Evolutionary conservation across 2,113 vertebrate genomes (phyloP), one percentile per base, ranked within the genome.

Genomic region (Stercorarius parasiticus): DNA sequence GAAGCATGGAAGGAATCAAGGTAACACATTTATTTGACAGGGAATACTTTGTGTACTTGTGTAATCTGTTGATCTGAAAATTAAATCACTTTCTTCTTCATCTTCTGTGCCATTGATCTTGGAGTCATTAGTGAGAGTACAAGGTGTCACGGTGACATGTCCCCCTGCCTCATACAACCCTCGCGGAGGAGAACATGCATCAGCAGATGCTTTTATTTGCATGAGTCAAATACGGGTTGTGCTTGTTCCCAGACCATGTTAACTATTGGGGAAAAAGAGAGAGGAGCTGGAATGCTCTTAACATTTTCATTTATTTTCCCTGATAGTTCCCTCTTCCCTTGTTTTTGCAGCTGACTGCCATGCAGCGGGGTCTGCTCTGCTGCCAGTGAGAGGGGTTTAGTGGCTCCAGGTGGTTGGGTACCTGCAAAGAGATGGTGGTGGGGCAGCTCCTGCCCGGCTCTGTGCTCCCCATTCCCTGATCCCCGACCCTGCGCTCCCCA

Each of bases 41-140:
- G 88, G 64, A 95, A 47, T 50, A 16, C 71, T 91, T 84, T 47
- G 73, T 94, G 78, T 70, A 25, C 84, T 65, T 42, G 56, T 95
- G 86, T 91, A 61, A 89, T 82, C 78, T 27, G 6, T 36, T 96
- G 89, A 91, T 95, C 61, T 93, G 91, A 70, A 86, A 96, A 96
- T 95, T 85, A 95, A 91, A 87, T 95, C 70, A 52, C 93, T 96
- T 97, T 94, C 93, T 69, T 93, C 90, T 90, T 94, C 67, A 74
- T 86, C 64, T 47, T 32, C 61, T 5, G 1, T 91, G 67, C 86
- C 86, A 47, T 91, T 95, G 93, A 95, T 96, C 95, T 94, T 6
- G 4, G 73, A 95, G 86, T 85, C 91, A 69, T 95, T 82, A 95
- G 86, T 13, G 87, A 59, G 72, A 72, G 66, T 15, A 72, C 34